phyloP scores from a whole-genome alignment of 2,797 vertebrate genomes.

The Bucorvus abyssinicus region DNA sequence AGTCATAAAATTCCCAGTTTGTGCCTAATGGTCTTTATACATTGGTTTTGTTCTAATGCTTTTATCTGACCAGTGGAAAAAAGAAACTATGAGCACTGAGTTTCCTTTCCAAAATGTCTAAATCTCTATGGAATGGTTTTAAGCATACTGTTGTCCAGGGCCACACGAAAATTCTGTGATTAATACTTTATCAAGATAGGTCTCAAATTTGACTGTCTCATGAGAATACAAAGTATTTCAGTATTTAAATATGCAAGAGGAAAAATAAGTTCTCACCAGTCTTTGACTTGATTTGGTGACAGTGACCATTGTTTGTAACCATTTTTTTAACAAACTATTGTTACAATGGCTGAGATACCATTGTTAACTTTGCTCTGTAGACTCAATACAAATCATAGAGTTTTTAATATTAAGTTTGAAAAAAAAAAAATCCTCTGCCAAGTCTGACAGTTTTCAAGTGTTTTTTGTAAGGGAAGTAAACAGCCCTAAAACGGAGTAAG shows the following conservation, averaged over 20 bases:
- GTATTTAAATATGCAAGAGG: neutral
- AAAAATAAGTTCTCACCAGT: neutral
- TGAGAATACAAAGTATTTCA: neutral
- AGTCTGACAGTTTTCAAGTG: neutral
- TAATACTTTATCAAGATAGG: neutral
- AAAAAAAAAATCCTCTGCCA: neutral
- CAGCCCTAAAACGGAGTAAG: neutral
- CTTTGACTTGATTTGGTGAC: neutral
- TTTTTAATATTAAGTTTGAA: neutral
- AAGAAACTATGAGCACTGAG: neutral
- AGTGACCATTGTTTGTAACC: neutral
- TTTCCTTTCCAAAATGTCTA: neutral
- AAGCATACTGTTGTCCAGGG: neutral
- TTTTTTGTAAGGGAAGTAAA: neutral
- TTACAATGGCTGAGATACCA: neutral
- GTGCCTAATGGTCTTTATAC: neutral
- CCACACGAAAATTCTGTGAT: neutral
- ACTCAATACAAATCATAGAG: neutral
- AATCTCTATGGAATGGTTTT: neutral
- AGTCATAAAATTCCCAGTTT: neutral
- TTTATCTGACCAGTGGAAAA: neutral
- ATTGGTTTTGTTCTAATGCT: neutral
- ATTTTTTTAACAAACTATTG: neutral
- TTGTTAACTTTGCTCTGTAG: neutral
- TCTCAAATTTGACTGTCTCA: neutral